Base-by-base conservation (phyloP, 2,797 vertebrate genomes). In the Ficedula albicollis region DNA sequence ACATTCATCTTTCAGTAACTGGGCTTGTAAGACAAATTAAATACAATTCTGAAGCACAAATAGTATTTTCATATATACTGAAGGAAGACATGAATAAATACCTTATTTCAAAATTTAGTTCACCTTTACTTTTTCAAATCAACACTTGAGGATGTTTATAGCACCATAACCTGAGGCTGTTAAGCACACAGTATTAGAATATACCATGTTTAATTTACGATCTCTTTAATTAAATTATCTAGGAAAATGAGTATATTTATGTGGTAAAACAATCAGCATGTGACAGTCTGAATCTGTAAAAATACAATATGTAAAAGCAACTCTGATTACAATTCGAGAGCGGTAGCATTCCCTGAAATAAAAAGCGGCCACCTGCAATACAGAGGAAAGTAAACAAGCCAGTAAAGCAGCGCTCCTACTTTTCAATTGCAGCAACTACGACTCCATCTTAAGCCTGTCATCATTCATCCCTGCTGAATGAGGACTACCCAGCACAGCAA, bases 361-460 rank as follows among this genome's bases (percentile, higher is more conserved):
- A 52, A 58, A 84, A 63, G 68, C 9, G 1, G 69, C 66, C 82
- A 85, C 91, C 87, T 94, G 91, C 84, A 87, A 91, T 25, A 79
- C 3, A 49, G 82, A 78, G 82, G n/a, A 72, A 89, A 80, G 62
- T 72, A 95, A 95, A 97, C 87, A 95, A 88, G 60, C 59, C 89
- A 63, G 60, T 34, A 51, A 92, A 90, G 89, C 93, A 81, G 30
- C 1, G 54, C 43, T 91, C 62, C 76, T 68, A 77, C 69, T 95
- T 81, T 39, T 48, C 32, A 3, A 78, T 0, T 90, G 87, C 83
- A 97, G 79, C 62, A 84, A 69, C 87, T 66, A 81, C 16, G 95
- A 78, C 95, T 95, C 95, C 94, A 95, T 96, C 93, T 96, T 96
- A 93, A 95, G 67, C 51, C 76, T 86, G 85, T 86, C 91, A 93